These are phyloP conservation scores for Capromys pilorides DNA, from an alignment of 2,797 vertebrate species.

Conservation along the genomic window DNA sequence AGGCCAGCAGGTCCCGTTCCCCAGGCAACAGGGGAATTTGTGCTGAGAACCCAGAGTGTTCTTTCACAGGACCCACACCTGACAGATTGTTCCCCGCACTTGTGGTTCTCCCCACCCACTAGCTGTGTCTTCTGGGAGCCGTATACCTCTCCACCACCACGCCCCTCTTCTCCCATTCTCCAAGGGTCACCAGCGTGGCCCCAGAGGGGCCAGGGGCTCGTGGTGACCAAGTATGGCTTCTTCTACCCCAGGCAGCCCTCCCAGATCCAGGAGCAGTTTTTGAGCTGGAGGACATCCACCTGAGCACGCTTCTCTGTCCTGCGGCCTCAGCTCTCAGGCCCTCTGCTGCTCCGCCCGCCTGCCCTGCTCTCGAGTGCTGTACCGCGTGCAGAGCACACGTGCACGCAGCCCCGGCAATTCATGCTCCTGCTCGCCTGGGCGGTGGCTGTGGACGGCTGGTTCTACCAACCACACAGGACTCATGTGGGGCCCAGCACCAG, in stretches of 20 bases:
- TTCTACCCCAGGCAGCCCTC: not conserved
- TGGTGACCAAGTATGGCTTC: not conserved
- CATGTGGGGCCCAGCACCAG: not conserved
- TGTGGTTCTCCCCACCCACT: not conserved
- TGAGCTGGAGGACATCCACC: not conserved
- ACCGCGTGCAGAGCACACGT: not conserved
- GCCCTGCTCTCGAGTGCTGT: not conserved
- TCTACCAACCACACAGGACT: not conserved
- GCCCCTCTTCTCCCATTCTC: too few species aligned
- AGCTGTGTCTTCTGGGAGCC: not conserved
- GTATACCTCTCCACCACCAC: not conserved
- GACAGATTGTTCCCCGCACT: too few species aligned
- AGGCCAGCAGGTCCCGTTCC: not conserved
- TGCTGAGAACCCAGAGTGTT: not conserved
- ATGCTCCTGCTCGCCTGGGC: not conserved
- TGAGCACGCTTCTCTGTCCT: not conserved
- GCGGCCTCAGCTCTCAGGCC: not conserved
- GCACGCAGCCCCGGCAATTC: not conserved
- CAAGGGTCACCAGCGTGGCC: not conserved
- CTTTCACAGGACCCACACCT: not conserved
- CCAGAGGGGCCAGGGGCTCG: not conserved
- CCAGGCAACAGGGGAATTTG: not conserved
- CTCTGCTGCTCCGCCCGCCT: not conserved
- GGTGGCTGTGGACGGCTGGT: not conserved
- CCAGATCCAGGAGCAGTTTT: not conserved